Base-by-base conservation (phyloP, 2,113 vertebrate genomes). In the Pseudopipra pipra region DNA sequence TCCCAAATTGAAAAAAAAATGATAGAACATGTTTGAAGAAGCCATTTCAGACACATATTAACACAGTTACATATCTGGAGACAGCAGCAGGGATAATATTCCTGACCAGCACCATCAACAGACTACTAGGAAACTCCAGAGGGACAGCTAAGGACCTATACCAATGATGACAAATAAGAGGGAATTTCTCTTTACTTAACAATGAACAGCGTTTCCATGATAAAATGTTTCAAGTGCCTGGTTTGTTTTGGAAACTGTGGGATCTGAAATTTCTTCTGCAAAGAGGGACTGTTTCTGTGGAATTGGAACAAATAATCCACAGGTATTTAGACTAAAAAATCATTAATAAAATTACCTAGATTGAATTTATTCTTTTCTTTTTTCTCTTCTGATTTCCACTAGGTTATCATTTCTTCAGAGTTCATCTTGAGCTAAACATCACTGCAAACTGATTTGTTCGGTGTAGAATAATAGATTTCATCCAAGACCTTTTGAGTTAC, bases 391-490 rank as follows among this genome's bases (percentile, higher is more conserved):
- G 43, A 30, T 85, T 89, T 82, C 25, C 51, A 70, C 25, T 39
- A 49, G 24, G 14, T 75, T 85, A 65, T 65, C 37, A 39, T 16
- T 61, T 61, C 56, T 84, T 74, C 47, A 43, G 63, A 43, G 28
- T 76, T 89, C 87, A n/a, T 87, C 87, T 81, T 68, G 47, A 91
- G 66, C 54, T 87, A 87, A 89, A 66, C 46, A 51, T 89, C 81
- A 89, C 54, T 68, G 70, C 56, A 85, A 95, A 89, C 49, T 46
- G 44, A 89, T 82, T 28, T 68, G 37, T 41, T 85, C 39, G 31
- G 37, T 76, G 41, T 35, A 79, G 62, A 91, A 89, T 89, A 95
- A 93, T 82, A 91, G 93, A 91, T 93, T 87, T 85, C 11, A 87
- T 66, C 44, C 37, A 58, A 70, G 85, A 87, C 54, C 71, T 91